These are phyloP conservation scores for Hypercompe scribonia DNA, from an alignment of 2,888 invertebrate species.

Conservation along the genomic window DNA sequence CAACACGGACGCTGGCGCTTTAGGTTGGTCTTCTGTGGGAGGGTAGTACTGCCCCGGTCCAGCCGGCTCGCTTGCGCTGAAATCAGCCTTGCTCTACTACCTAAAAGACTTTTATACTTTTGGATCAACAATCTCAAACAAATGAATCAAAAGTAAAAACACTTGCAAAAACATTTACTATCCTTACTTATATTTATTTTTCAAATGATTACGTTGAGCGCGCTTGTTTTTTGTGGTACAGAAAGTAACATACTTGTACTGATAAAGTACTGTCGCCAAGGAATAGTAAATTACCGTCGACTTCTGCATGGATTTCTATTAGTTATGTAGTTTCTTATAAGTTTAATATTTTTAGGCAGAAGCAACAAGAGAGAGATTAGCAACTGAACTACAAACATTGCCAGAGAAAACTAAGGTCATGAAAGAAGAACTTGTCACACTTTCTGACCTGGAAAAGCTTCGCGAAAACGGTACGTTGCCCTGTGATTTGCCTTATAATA, in stretches of 20 bases:
- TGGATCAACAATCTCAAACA: not conserved
- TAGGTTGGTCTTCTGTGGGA: too few relatives aligned
- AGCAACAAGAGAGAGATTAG: constrained; percentile 80
- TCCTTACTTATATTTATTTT: too few relatives aligned
- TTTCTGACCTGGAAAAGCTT: constrained; percentile 88
- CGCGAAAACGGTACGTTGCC: constrained; percentile 70
- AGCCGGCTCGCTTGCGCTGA: too few relatives aligned
- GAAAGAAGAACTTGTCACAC: constrained; percentile 87
- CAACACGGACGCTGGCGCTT: too few relatives aligned
- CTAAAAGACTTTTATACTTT: not conserved
- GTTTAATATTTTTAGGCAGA: constrained; percentile 66
- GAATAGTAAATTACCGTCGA: not conserved
- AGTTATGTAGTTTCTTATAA: too few relatives aligned
- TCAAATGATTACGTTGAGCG: too few relatives aligned
- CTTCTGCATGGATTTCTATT: too few relatives aligned
- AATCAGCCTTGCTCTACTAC: not conserved
- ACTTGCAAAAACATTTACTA: too few relatives aligned
- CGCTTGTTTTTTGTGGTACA: too few relatives aligned
- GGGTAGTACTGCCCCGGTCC: too few relatives aligned
- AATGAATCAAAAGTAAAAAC: not conserved
- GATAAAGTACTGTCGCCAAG: too few relatives aligned
- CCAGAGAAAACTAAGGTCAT: constrained; percentile 89
- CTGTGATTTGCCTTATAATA: not conserved
- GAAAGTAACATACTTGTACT: too few relatives aligned
- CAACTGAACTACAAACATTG: constrained; percentile 88